Percentiles rank a stretch among this genome's conserved stretches.
Evolutionary conservation across 2,888 invertebrate genomes (phyloP).

Genomic region (Chrysodeixis includens): DNA sequence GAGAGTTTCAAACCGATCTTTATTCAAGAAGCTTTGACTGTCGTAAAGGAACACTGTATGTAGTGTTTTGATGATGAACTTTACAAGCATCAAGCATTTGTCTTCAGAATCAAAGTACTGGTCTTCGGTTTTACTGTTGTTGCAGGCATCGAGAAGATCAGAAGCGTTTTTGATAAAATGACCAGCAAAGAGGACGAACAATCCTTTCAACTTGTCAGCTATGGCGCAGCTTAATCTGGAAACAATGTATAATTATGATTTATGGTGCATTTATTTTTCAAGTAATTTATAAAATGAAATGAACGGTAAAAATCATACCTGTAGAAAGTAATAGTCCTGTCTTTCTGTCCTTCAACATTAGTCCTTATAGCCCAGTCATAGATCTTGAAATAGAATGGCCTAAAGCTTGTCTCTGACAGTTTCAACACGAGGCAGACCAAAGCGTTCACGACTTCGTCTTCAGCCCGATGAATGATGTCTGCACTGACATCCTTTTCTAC

Average conservation of each 20-base stretch:
- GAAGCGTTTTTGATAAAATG: conserved; percentile 95
- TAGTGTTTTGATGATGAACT: conserved; percentile 93
- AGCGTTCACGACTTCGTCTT: conserved; percentile 93
- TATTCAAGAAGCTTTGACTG: conserved; percentile 94
- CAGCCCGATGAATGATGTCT: conserved; percentile 89
- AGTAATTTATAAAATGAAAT: background rate
- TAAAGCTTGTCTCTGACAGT: conserved; percentile 96
- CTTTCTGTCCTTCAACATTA: conserved; percentile 89
- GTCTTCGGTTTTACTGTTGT: conserved; percentile 88
- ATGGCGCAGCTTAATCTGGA: conserved; percentile 92
- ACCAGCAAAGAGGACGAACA: conserved; percentile 97
- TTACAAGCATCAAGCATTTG: conserved; percentile 90
- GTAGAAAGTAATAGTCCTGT: conserved; percentile 94
- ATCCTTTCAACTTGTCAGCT: conserved; percentile 94
- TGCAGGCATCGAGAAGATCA: conserved; percentile 91
- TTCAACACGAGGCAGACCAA: conserved; percentile 95
- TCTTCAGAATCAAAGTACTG: conserved; percentile 87
- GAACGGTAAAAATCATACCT: conserved; percentile 79
- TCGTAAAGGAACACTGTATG: conserved; percentile 94
- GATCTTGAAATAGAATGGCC: conserved; percentile 95
- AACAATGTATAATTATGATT: background rate
- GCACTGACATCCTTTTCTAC: conserved; percentile 71
- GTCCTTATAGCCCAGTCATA: conserved; percentile 95
- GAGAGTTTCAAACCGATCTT: conserved; percentile 94
- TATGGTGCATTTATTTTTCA: background rate